Evolutionary conservation across 1,140 invertebrate genomes (phyloP).

Genomic region (Pogonus chalceus): DNA sequence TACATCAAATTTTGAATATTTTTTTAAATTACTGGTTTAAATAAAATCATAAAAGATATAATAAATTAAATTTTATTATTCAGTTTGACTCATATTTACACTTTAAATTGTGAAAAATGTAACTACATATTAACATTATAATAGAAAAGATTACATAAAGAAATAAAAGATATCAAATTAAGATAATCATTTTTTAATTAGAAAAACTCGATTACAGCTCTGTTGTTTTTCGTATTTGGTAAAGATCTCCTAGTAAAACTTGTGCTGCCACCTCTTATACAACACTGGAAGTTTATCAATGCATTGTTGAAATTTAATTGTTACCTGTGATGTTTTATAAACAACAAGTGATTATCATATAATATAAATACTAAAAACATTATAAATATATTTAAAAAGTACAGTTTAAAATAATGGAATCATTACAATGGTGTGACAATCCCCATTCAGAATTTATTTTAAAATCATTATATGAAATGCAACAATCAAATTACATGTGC

Average conservation of each 20-base stretch:
- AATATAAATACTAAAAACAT: not conserved
- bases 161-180: too few relatives aligned
- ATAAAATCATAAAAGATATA: too few relatives aligned
- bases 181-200: too few relatives aligned
- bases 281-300: not conserved
- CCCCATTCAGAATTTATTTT: not conserved
- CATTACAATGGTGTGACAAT: not conserved
- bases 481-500: not conserved
- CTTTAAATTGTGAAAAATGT: too few relatives aligned
- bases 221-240: constrained; percentile 29
- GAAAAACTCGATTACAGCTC: too few relatives aligned
- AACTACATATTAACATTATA: too few relatives aligned
- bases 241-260: constrained; percentile 26
- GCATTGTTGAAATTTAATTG: too few relatives aligned
- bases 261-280: not conserved
- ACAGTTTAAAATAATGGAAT: not conserved
- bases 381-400: not conserved
- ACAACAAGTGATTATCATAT: not conserved
- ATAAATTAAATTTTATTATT: too few relatives aligned
- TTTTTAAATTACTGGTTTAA: too few relatives aligned
- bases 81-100: too few relatives aligned
- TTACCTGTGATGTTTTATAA: not conserved
- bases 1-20: too few relatives aligned
- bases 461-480: not conserved
- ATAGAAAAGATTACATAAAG: too few relatives aligned